These are phyloP conservation scores for Agelastica alni DNA, from an alignment of 2,888 invertebrate species.

Conservation along the genomic window DNA sequence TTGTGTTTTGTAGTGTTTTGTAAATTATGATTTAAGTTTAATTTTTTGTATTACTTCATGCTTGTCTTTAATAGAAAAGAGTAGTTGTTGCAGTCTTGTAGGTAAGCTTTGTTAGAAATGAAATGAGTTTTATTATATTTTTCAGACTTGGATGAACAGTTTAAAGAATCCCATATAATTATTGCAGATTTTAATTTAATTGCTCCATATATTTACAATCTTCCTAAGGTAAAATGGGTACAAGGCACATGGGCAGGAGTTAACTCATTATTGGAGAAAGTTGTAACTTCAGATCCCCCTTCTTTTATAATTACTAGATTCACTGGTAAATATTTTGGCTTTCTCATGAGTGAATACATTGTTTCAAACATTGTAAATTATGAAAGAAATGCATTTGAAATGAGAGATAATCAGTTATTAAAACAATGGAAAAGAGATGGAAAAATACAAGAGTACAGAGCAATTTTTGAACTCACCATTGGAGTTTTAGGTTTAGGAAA, in stretches of 20 bases:
- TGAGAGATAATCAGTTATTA: conserved; percentile 34
- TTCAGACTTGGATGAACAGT: conserved; percentile 32
- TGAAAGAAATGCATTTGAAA: conserved; percentile 55
- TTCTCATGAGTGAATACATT: conserved; percentile 60
- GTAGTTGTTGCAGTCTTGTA: too few relatives aligned
- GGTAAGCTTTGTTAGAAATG: too few relatives aligned
- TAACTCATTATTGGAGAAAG: conserved; percentile 46
- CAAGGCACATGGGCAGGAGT: conserved; percentile 60
- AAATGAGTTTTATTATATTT: too few relatives aligned
- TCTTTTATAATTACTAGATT: conserved; percentile 52
- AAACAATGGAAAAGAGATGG: conserved; percentile 51
- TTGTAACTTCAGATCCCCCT: conserved; percentile 43
- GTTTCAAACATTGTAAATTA: conserved; percentile 57
- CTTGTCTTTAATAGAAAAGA: too few relatives aligned
- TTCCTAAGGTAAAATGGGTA: conserved; percentile 55
- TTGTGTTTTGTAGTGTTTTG: neutral
- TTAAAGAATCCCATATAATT: conserved; percentile 52
- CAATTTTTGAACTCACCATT: conserved; percentile 57
- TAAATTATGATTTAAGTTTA: neutral
- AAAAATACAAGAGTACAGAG: conserved; percentile 51
- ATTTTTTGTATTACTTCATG: neutral
- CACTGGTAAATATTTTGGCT: conserved; percentile 56
- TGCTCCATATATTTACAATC: conserved; percentile 49
- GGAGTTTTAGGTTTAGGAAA: conserved; percentile 62
- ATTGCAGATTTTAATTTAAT: conserved; percentile 55